A percentile compares a stretch with the other conserved stretches of the same genome.
phyloP scores from a whole-genome alignment of 2,888 invertebrate species.

The Nesidiocoris tenuis region DNA sequence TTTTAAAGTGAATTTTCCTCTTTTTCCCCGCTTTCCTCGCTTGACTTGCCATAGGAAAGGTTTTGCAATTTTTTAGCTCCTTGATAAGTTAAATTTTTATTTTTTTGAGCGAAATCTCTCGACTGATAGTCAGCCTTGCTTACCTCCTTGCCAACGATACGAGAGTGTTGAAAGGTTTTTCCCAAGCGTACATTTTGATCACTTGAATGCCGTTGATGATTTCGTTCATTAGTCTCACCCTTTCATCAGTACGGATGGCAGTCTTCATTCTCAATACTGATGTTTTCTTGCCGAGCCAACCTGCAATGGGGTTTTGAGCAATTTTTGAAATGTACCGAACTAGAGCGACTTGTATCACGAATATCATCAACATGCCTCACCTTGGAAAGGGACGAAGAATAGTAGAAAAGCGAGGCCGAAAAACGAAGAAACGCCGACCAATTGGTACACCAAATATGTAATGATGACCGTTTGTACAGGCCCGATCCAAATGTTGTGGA shows the following conservation, averaged over 20 bases:
- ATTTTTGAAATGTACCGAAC: no score
- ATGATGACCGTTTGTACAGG: constrained; percentile 79
- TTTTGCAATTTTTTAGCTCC: no score
- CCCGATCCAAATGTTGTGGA: constrained; percentile 90
- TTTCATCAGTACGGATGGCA: constrained; percentile 81
- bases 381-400: constrained; percentile 72
- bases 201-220: constrained; percentile 82
- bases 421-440: constrained; percentile 65
- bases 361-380: no score
- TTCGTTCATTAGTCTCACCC: constrained; percentile 89
- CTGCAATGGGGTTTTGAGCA: no score
- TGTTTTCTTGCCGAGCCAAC: constrained; percentile 68
- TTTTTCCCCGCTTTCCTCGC: no score
- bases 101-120: no score
- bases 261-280: constrained; percentile 74
- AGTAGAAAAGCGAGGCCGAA: constrained; percentile 70
- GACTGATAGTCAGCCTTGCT: no score
- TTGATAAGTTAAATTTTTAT: no score
- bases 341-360: no score
- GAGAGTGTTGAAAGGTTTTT: constrained; percentile 74
- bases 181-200: constrained; percentile 92
- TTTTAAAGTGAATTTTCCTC: no score
- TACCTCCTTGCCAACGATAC: constrained; percentile 72
- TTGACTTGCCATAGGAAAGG: no score
- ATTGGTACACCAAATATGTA: constrained; percentile 64